Conservation (phyloP, 1,140 invertebrate species). For the Prorops nasuta region DNA sequence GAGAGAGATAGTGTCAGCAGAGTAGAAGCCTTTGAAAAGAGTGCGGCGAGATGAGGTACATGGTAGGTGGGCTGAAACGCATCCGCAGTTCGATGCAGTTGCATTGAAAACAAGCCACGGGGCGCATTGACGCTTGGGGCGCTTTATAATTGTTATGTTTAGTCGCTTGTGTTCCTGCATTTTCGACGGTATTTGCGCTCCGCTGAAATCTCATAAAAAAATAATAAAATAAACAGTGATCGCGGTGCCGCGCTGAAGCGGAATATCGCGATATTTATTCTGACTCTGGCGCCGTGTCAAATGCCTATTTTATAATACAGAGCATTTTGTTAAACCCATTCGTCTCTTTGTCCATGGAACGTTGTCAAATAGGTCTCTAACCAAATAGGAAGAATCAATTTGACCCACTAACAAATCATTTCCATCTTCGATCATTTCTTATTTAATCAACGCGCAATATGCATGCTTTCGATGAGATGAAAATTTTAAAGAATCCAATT, state of each 20-base stretch:
- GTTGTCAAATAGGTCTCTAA: too few relatives aligned
- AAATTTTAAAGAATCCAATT: too few relatives aligned
- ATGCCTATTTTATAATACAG: background rate
- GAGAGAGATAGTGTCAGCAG: too few relatives aligned
- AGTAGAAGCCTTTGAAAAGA: too few relatives aligned
- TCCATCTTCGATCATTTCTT: too few relatives aligned
- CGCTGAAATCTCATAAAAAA: conserved; percentile 34
- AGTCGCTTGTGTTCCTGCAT: conserved; percentile 32
- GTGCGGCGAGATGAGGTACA: too few relatives aligned
- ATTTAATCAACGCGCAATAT: too few relatives aligned
- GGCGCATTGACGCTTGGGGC: conserved; percentile 17
- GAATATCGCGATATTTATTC: conserved; percentile 33
- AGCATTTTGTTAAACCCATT: background rate
- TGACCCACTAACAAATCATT: too few relatives aligned
- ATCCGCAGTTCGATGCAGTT: conserved; percentile 25
- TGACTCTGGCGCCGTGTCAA: conserved; percentile 17
- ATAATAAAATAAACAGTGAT: conserved; percentile 32
- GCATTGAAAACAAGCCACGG: conserved; percentile 30
- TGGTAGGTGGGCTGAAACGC: too few relatives aligned
- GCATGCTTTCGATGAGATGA: too few relatives aligned
- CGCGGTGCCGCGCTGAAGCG: conserved; percentile 15
- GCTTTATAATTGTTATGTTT: conserved; percentile 37
- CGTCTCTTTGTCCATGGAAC: too few relatives aligned
- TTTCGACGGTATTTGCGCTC: conserved; percentile 34
- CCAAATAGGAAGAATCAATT: too few relatives aligned